Conservation (phyloP, 2,113 vertebrate genomes). For the Rhynchopsitta pachyrhyncha region DNA sequence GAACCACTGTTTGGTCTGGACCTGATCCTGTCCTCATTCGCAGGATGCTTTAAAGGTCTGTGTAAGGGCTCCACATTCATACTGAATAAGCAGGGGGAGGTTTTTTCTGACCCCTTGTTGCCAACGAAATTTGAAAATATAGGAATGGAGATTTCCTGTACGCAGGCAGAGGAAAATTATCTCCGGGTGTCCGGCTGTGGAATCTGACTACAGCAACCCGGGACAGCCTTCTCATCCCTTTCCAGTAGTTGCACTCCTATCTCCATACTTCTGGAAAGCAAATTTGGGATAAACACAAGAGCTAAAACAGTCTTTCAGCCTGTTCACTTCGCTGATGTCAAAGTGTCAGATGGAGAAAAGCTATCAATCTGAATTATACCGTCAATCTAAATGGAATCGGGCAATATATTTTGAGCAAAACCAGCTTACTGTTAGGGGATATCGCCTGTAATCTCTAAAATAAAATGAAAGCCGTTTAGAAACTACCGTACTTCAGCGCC, state of each 20-base stretch:
- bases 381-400: not conserved
- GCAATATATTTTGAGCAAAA: not conserved
- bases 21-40: not conserved
- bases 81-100: not conserved
- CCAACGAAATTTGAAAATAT: not conserved
- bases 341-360: not conserved
- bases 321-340: not conserved
- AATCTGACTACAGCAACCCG: not conserved
- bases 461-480: accelerated
- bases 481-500: not conserved
- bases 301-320: not conserved
- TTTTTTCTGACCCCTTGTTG: not conserved
- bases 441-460: not conserved
- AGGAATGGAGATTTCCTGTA: not conserved
- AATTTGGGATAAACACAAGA: not conserved
- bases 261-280: not conserved
- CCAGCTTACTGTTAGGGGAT: not conserved
- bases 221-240: not conserved
- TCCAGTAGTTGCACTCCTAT: not conserved
- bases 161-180: not conserved
- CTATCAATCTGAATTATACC: not conserved
- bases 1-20: not conserved
- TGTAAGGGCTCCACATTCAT: not conserved
- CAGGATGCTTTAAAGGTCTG: not conserved
- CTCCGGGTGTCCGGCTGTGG: not conserved